phyloP scores from a whole-genome alignment of 2,888 invertebrate genomes.

The Nasonovia ribisnigri region DNA sequence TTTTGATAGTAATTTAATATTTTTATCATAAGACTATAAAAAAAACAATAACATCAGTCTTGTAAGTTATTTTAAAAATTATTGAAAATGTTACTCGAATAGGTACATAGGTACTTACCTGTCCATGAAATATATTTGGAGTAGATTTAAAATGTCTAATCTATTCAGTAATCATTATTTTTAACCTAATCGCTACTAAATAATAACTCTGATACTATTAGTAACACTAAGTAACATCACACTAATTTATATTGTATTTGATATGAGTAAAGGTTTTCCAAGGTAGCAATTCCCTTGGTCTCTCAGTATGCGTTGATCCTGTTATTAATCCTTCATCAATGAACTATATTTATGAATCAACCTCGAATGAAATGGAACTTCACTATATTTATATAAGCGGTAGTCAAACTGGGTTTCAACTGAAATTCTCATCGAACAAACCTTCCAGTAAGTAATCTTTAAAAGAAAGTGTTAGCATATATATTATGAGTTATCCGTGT shows the following conservation, averaged over 20 bases:
- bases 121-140: neutral
- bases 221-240: neutral
- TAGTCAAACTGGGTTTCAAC: neutral
- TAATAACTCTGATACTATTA: neutral
- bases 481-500: neutral
- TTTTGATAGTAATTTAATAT: neutral
- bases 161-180: neutral
- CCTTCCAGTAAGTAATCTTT: slow-evolving; percentile 28
- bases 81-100: neutral
- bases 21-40: neutral
- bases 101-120: too few species aligned
- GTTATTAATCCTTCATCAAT: neutral
- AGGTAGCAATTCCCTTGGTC: neutral
- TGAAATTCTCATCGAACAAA: slow-evolving; percentile 41
- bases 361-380: slow-evolving; percentile 5
- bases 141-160: neutral
- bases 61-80: neutral
- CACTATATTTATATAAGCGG: neutral
- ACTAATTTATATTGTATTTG: neutral
- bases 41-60: too few species aligned
- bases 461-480: neutral
- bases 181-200: neutral
- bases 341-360: slow-evolving; percentile 22
- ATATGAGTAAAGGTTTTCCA: neutral
- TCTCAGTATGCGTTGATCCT: neutral